Percentiles rank a stretch among this genome's conserved stretches.
phyloP scores from a whole-genome alignment of 2,888 invertebrate species.

The Orthonevra nobilis region DNA sequence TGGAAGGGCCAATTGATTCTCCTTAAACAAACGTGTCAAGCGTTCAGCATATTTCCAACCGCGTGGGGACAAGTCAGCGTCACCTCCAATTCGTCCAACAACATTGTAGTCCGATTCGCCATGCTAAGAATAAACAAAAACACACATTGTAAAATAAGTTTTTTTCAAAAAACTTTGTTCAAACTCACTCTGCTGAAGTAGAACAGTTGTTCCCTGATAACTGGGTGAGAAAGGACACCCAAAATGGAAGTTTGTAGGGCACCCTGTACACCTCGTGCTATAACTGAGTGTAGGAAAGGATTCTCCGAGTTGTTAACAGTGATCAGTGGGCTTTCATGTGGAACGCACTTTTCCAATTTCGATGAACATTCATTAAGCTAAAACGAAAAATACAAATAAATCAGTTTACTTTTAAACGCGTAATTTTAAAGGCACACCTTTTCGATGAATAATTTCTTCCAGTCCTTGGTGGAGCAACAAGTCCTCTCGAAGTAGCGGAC shows the following conservation, averaged over 20 bases:
- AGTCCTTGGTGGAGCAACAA: slow-evolving; percentile 70
- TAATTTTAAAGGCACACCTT: too few species aligned
- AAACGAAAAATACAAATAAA: too few species aligned
- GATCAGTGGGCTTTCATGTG: slow-evolving; percentile 72
- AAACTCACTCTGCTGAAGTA: slow-evolving; percentile 92
- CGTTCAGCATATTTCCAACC: slow-evolving; percentile 89
- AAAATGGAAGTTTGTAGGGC: slow-evolving; percentile 80
- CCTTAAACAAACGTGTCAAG: slow-evolving; percentile 85
- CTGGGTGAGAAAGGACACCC: slow-evolving; percentile 93
- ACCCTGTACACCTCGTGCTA: slow-evolving; percentile 73
- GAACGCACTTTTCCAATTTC: slow-evolving; percentile 72
- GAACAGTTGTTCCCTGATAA: slow-evolving; percentile 90
- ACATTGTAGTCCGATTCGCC: slow-evolving; percentile 96
- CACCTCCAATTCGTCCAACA: slow-evolving; percentile 94
- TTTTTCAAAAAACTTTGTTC: not conserved
- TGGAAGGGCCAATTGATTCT: slow-evolving; percentile 69
- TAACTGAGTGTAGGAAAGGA: slow-evolving; percentile 72
- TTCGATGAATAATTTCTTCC: slow-evolving; percentile 71
- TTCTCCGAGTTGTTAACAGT: slow-evolving; percentile 73
- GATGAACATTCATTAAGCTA: slow-evolving; percentile 59
- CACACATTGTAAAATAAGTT: slow-evolving; percentile 9
- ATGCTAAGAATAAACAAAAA: slow-evolving; percentile 83
- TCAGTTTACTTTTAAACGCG: too few species aligned
- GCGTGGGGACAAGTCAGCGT: slow-evolving; percentile 90
- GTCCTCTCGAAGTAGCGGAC: slow-evolving; percentile 71